Evolutionary conservation across 2,113 vertebrate genomes (phyloP).

Genomic region (Meriones unguiculatus): DNA sequence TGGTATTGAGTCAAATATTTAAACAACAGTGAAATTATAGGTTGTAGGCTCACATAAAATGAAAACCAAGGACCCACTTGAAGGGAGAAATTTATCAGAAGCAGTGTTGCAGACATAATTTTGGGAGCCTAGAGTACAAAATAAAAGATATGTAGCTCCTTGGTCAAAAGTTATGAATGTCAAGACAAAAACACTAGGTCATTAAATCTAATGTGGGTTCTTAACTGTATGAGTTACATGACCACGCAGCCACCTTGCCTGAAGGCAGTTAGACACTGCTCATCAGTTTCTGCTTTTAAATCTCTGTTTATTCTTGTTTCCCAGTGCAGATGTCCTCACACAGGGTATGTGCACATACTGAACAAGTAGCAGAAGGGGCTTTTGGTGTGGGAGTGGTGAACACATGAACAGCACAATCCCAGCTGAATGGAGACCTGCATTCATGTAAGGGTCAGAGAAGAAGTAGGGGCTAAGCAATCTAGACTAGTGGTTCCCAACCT

Average conservation of each 20-base stretch:
- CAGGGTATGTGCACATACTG: neutral
- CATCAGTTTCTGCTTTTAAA: neutral
- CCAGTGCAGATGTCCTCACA: neutral
- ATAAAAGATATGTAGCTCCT: neutral
- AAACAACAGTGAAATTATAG: neutral
- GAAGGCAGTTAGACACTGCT: neutral
- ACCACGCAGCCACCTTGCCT: fast-evolving
- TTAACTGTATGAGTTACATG: fast-evolving
- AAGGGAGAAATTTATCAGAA: neutral
- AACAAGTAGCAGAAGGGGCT: neutral
- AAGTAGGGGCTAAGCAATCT: neutral
- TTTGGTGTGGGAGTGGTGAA: fast-evolving
- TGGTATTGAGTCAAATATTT: neutral
- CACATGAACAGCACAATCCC: neutral
- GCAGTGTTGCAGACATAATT: neutral
- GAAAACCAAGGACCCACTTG: neutral
- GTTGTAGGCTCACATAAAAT: neutral
- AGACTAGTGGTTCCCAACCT: neutral
- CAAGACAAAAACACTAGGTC: neutral
- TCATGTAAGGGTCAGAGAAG: fast-evolving
- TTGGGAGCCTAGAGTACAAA: neutral
- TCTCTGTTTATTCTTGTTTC: neutral
- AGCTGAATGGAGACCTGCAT: neutral
- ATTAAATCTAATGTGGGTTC: neutral
- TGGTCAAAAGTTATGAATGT: neutral